Evolutionary conservation across 1,140 invertebrate species (phyloP).

Genomic region (Gryon sp.): DNA sequence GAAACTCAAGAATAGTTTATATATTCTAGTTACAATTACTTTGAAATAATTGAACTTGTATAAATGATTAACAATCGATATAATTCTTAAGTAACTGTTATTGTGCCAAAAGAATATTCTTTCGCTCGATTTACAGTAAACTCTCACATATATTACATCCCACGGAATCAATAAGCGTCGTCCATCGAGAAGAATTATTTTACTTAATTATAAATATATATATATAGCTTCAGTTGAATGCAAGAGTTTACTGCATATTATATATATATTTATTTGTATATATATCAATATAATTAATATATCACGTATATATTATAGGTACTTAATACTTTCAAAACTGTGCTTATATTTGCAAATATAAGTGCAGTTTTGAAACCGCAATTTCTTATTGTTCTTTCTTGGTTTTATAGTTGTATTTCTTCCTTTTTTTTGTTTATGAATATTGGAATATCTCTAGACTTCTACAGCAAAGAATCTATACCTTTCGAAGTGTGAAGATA

Average conservation of each 20-base stretch:
- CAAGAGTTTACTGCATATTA: constrained; percentile 15
- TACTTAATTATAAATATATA: not conserved
- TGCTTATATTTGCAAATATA: not conserved
- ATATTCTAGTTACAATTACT: no score
- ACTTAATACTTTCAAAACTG: no score
- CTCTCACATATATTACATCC: constrained; percentile 1
- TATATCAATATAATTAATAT: no score
- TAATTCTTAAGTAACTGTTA: constrained; percentile 1
- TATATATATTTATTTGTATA: not conserved
- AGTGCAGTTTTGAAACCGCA: not conserved
- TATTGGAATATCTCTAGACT: constrained; percentile 24
- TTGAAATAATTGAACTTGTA: no score
- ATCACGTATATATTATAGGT: no score
- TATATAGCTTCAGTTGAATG: constrained; percentile 5
- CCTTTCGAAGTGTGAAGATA: constrained; percentile 39
- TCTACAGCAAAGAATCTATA: constrained; percentile 28
- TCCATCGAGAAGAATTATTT: not conserved
- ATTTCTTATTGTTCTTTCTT: constrained; percentile 8
- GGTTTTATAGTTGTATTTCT: not conserved
- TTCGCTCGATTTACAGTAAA: constrained; percentile 21
- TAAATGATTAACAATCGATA: no score
- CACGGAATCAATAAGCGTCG: not conserved
- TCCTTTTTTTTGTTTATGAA: constrained; percentile 8
- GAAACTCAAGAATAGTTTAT: no score
- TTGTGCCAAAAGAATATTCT: no score